Evolutionary conservation across 2,113 vertebrate genomes (phyloP).

Genomic region (Daboia siamensis): DNA sequence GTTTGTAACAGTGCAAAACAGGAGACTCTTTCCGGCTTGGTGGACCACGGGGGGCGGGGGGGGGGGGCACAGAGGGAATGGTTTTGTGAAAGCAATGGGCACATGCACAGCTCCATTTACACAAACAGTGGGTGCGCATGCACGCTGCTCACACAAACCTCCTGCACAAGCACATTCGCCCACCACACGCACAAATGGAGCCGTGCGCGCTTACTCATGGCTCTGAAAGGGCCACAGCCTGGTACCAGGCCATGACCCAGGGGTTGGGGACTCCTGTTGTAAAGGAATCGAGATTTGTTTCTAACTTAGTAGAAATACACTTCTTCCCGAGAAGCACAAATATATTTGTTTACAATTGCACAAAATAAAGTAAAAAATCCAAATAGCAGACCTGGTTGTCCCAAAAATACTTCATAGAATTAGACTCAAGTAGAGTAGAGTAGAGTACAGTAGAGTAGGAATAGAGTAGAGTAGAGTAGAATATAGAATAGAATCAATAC

Average conservation of each 20-base stretch:
- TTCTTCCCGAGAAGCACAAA: neutral
- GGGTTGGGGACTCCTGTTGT: neutral
- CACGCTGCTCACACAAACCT: too few species aligned
- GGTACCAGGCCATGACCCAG: too few species aligned
- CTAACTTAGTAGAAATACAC: neutral
- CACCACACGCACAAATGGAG: too few species aligned
- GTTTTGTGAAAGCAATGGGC: neutral
- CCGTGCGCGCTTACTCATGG: too few species aligned
- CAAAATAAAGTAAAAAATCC: neutral
- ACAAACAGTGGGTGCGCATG: accelerated
- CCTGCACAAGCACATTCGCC: too few species aligned
- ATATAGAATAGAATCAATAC: too few species aligned
- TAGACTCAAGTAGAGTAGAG: too few species aligned
- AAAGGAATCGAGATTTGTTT: neutral
- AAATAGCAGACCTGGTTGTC: slow-evolving; percentile 85
- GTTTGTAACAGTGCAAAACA: neutral
- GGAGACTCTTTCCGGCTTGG: neutral
- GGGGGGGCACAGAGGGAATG: neutral
- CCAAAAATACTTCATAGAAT: slow-evolving; percentile 63
- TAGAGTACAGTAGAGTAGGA: too few species aligned
- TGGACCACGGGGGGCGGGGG: neutral
- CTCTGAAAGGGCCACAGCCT: too few species aligned
- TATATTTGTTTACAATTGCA: neutral
- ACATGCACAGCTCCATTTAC: too few species aligned
- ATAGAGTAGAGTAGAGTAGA: too few species aligned